phyloP scores from a whole-genome alignment of 2,113 vertebrate species.

The Melospiza melodia region DNA sequence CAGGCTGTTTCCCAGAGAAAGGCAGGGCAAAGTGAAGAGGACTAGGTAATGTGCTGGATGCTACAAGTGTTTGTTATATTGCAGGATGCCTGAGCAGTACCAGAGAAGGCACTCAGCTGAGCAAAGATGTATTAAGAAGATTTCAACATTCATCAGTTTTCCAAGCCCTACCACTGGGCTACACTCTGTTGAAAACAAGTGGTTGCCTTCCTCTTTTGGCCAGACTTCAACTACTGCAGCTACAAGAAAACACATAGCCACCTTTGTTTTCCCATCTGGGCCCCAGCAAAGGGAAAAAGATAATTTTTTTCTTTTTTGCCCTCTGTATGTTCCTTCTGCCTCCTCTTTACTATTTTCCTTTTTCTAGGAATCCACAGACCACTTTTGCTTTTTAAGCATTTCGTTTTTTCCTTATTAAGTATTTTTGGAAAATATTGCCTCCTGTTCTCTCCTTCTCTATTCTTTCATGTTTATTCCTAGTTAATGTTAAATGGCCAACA shows the following conservation, averaged over 20 bases:
- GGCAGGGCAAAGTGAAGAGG: background rate
- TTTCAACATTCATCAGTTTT: background rate
- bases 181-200: background rate
- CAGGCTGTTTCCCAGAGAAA: background rate
- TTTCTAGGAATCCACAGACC: background rate
- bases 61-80: background rate
- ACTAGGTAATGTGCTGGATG: rapidly evolving
- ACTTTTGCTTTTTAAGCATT: background rate
- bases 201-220: background rate
- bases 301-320: background rate
- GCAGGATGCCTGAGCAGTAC: background rate
- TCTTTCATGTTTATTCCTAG: background rate
- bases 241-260: background rate
- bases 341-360: background rate
- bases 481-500: background rate
- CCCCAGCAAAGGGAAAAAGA: background rate
- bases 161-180: background rate
- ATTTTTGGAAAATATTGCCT: background rate
- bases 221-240: background rate
- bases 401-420: background rate
- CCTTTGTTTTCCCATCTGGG: background rate
- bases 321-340: background rate
- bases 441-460: background rate
- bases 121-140: background rate
- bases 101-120: background rate